Evolutionary conservation across 1,140 invertebrate species (phyloP), one percentile per base, ranked within the genome.

Genomic region (Delia radicum): DNA sequence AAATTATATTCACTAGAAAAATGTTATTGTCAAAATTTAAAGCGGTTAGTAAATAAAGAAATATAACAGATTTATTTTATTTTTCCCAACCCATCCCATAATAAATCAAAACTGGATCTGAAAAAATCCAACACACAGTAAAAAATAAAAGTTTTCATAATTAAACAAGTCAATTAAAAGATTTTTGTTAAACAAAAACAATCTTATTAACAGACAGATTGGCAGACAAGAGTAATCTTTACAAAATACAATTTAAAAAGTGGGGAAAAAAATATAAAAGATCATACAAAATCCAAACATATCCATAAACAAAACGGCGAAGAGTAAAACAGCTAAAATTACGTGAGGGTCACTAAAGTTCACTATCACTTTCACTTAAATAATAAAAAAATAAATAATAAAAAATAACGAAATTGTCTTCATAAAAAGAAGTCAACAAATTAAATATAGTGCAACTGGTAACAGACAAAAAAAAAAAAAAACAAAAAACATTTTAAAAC

Each of bases 341-440:
- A 48, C 24, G 61, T 67, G 48, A 77, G 75, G 82, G 81, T 83
- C 81, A 83, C 74, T 78, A 33, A 78, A 81, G 82, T 83, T 83
- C 71, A 77, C 76, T 77, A 74, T 77, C 72, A 77, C 76, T 77
- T 73, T 77, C 82, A 83, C 82, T 82, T 80, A 24, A 33, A 63
- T 27, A 65, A 65, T 27, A 65, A 65, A 2, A 65, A 65, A 65
- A 29, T 29, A 13, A 29, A 27, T 65, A 29, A 29, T 6, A 28
- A 31, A 10, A 65, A 65, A 61, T 5, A 24, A 61, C 3, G 10
- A 61, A 37, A 37, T 37, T 37, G 33, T 37, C 33, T 13, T 37
- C 33, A 37, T 18, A 61, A 61, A 15, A 42, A 42, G n/a, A 15
- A 42, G 37, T 42, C n/a, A 42, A 42, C 37, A 42, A 42, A 42